These are phyloP conservation scores for Eledona agricola DNA, from an alignment of 2,888 invertebrate genomes.

Conservation along the genomic window DNA sequence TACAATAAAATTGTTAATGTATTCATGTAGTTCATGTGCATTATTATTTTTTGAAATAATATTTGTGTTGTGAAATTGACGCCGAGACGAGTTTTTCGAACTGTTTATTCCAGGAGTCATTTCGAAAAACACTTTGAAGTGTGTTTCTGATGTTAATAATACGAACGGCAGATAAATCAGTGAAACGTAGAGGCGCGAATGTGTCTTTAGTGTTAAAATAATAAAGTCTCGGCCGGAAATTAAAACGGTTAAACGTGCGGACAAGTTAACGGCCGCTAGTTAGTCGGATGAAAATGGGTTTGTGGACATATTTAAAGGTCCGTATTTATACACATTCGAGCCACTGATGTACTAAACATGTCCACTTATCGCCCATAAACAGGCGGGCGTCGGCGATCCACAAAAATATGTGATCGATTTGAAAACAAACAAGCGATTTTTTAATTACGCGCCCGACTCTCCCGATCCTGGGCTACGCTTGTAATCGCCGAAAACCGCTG, in stretches of 20 bases:
- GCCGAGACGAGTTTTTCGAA: too few species aligned
- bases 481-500: conserved; percentile 5
- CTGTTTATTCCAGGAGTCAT: background rate
- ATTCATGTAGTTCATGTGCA: too few species aligned
- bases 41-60: too few species aligned
- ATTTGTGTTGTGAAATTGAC: conserved; percentile 7
- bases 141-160: conserved; percentile 46
- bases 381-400: conserved; percentile 47
- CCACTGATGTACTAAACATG: conserved; percentile 50
- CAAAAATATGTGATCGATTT: too few species aligned
- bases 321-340: conserved; percentile 52
- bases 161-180: conserved; percentile 34
- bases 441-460: background rate
- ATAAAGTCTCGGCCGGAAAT: conserved; percentile 51
- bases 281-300: conserved; percentile 58
- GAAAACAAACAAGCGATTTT: too few species aligned
- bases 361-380: conserved; percentile 55
- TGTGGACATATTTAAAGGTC: conserved; percentile 58
- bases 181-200: conserved; percentile 28
- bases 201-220: conserved; percentile 27
- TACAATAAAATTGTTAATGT: too few species aligned
- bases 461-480: background rate
- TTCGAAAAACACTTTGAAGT: conserved; percentile 41
- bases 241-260: conserved; percentile 55
- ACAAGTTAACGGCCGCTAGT: conserved; percentile 60